phyloP scores from a whole-genome alignment of 2,113 vertebrate species.

The Sterrhoptilus dennistouni region DNA sequence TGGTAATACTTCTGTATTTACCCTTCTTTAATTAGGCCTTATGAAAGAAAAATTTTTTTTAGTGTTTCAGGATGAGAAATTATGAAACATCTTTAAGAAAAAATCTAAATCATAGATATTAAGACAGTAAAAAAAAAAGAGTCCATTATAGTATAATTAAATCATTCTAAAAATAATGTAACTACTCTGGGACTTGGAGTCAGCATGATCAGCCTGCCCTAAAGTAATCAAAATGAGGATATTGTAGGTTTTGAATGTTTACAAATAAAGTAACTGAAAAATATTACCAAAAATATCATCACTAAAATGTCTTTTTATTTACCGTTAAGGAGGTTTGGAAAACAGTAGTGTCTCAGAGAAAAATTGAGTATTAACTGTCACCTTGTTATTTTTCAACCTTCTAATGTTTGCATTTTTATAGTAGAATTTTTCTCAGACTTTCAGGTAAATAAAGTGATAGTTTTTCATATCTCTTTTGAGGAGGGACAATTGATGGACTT shows the following conservation, averaged over 20 bases:
- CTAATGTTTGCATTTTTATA: too few species aligned
- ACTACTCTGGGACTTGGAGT: background rate
- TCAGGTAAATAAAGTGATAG: too few species aligned
- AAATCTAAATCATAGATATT: accelerated
- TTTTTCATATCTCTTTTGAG: too few species aligned
- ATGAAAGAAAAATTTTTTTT: background rate
- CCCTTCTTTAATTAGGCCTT: background rate
- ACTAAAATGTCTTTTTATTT: background rate
- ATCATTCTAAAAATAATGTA: background rate
- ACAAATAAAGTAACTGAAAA: background rate
- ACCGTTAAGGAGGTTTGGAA: background rate
- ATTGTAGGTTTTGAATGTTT: background rate
- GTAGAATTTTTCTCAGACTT: too few species aligned
- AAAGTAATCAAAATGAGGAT: background rate
- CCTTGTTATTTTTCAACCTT: too few species aligned
- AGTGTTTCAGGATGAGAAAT: background rate
- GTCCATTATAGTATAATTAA: background rate
- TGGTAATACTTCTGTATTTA: too few species aligned
- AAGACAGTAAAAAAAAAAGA: too few species aligned
- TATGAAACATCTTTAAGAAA: background rate
- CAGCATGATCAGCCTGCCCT: background rate
- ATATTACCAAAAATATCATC: background rate
- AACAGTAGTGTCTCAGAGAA: background rate
- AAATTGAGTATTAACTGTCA: background rate
- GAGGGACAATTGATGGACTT: too few species aligned